Base-by-base conservation (phyloP, 2,113 vertebrate genomes). In the Campylomormyrus numenius region DNA sequence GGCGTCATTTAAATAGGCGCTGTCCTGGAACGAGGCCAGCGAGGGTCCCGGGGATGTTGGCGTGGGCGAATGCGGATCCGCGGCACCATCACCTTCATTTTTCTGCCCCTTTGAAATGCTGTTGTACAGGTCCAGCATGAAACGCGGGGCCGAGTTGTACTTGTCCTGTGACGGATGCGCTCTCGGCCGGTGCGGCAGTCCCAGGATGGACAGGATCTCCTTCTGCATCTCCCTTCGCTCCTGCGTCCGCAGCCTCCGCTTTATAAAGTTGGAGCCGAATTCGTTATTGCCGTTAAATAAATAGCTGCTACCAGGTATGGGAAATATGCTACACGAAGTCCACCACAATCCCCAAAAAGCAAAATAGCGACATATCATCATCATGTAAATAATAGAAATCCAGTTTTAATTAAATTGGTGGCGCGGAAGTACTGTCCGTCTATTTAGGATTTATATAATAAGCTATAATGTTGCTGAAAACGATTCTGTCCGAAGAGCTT, bases 201-300 rank as follows among this genome's bases (percentile, higher is more conserved):
- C 98, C 85, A 99, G 94, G 91, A 99, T 97, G 89, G 98, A 98
- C 48, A 99, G 95, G 90, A 99, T 99, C 95, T 99, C 98, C 92
- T 97, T 97, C 95, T 99, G 98, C 97, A 99, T 98, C 95, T 98
- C 98, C 86, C 97, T 94, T 94, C 97, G 98, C 93, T 98, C 98
- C 92, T 98, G 97, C 91, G 96, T 97, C 94, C 97, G 96, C 92
- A 99, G 96, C 89, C 98, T 95, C 94, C 97, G 96, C 93, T 97
- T 97, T 74, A 97, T 94, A 94, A 98, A 98, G 39, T 96, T 96
- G 2, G 96, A 94, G 49, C 95, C 95, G 89, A 92, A 92, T 35
- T 95, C 94, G 90, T 92, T 93, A 92, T 93, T 93, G 89, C 94
- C 92, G 90, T 95, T 95, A 93, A 94, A 93, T 91, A 94, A 94